phyloP scores from a whole-genome alignment of 2,888 invertebrate genomes.

The Seladonia tumulorum region DNA sequence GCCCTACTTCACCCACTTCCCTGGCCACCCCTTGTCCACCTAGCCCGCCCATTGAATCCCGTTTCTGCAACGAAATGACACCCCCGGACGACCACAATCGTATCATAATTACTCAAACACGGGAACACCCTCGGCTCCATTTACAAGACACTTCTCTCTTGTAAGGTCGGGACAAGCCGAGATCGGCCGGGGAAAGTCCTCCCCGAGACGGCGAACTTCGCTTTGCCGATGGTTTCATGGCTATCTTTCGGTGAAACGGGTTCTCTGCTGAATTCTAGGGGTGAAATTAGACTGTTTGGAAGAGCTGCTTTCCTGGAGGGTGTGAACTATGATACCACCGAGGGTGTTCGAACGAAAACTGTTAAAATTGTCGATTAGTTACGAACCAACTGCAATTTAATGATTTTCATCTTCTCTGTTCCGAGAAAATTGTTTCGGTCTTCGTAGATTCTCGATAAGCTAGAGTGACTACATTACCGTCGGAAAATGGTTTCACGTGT shows the following conservation, averaged over 20 bases:
- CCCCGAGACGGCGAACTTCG: not conserved
- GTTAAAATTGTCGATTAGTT: not conserved
- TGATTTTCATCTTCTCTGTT: not conserved
- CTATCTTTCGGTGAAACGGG: not conserved
- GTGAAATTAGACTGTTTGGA: slow-evolving; percentile 8
- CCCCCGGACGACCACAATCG: slow-evolving; percentile 47
- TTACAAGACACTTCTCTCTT: slow-evolving; percentile 24
- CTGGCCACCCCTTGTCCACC: not conserved
- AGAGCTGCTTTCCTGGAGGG: not conserved
- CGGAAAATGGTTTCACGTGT: too few species aligned
- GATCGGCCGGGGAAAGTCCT: not conserved
- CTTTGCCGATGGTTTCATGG: not conserved
- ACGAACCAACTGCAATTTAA: not conserved
- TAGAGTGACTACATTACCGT: too few species aligned
- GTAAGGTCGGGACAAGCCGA: slow-evolving; percentile 16
- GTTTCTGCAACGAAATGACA: slow-evolving; percentile 56
- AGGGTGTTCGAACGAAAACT: not conserved
- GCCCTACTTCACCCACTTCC: slow-evolving; percentile 16
- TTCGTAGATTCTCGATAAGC: too few species aligned
- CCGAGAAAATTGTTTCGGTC: not conserved
- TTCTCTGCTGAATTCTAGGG: not conserved
- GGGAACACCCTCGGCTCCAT: slow-evolving; percentile 36
- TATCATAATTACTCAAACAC: slow-evolving; percentile 62
- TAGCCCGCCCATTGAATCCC: slow-evolving; percentile 42
- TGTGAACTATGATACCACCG: not conserved